These are phyloP conservation scores for Chelon labrosus DNA, from an alignment of 2,797 vertebrate species.

Conservation along the genomic window DNA sequence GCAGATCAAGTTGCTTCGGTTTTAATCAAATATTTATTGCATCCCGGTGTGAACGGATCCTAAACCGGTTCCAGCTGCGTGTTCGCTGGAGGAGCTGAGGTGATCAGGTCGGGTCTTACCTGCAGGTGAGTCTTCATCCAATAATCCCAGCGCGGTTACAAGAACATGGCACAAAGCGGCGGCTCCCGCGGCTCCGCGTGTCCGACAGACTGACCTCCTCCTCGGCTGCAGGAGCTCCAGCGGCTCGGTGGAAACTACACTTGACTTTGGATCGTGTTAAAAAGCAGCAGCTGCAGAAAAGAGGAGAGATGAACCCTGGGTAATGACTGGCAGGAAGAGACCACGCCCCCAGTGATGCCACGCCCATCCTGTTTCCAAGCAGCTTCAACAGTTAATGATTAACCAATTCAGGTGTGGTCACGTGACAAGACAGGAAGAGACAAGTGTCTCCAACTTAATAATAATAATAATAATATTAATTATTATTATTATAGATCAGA, in stretches of 20 bases:
- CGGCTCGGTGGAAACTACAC: background rate
- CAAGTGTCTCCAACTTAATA: too few species aligned
- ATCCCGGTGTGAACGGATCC: too few species aligned
- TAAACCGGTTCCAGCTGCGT: background rate
- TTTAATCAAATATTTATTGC: background rate
- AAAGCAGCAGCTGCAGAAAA: background rate
- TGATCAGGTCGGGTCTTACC: constrained; percentile 49
- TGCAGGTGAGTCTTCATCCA: constrained; percentile 51
- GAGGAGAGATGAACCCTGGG: too few species aligned
- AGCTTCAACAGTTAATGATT: too few species aligned
- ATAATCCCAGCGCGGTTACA: constrained; percentile 26
- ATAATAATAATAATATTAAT: too few species aligned
- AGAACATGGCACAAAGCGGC: constrained; percentile 54
- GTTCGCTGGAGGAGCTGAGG: background rate
- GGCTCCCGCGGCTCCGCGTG: background rate
- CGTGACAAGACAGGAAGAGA: too few species aligned
- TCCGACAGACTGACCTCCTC: background rate
- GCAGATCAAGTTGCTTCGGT: constrained; percentile 45
- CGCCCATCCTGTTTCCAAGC: too few species aligned
- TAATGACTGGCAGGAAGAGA: background rate
- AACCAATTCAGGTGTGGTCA: too few species aligned
- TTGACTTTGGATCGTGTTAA: background rate
- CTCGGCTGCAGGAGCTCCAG: background rate
- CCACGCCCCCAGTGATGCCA: background rate
- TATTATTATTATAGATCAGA: too few species aligned